Evolutionary conservation across 2,797 vertebrate species (phyloP), one percentile per base, ranked within the genome.

Genomic region (Pteropus rufus): DNA sequence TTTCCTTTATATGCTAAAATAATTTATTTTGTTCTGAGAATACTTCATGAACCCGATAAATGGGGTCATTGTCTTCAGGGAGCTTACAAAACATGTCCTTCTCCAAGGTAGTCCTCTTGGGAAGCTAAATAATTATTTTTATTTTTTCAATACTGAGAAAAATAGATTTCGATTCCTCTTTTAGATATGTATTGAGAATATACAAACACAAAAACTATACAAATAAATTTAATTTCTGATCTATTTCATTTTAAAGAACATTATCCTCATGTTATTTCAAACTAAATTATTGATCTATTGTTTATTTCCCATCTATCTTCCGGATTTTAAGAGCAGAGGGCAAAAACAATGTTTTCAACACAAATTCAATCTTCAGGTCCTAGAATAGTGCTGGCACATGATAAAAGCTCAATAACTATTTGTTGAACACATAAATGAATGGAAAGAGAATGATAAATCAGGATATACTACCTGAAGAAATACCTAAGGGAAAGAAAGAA

Each of bases 171-270:
- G 8, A 83, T 83, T 89, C 46, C 86, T 67, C 29, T 5, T 62
- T 72, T 52, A 62, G 14, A 15, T 82, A 80, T 44, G 8, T 14
- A 72, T 73, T 80, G 41, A 73, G 18, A 94, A 81, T 11, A 52
- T 14, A 41, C 5, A 73, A 73, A 89, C 31, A 79, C 41, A 84
- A 11, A 18, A 36, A 56, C 16, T 44, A 69, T 31, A 36, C 19
- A 93, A 91, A 60, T 36, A 89, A 84, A 58, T 67, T 36, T 88
- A 91, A 84, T 54, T 85, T 88, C 65, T 90, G 18, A 65, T 69
- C 44, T 18, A 77, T 62, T 94, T 85, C 39, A 80, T 64, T 67
- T 87, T 70, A 85, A 89, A 56, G 46, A 83, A 84, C 49, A 86
- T 65, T 44, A 10, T 86, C 60, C 0, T 58, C 41, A 8, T 12